Percentiles rank a stretch among this genome's conserved stretches.
Conservation (phyloP, 2,113 vertebrate genomes). For the Vimba vimba region DNA sequence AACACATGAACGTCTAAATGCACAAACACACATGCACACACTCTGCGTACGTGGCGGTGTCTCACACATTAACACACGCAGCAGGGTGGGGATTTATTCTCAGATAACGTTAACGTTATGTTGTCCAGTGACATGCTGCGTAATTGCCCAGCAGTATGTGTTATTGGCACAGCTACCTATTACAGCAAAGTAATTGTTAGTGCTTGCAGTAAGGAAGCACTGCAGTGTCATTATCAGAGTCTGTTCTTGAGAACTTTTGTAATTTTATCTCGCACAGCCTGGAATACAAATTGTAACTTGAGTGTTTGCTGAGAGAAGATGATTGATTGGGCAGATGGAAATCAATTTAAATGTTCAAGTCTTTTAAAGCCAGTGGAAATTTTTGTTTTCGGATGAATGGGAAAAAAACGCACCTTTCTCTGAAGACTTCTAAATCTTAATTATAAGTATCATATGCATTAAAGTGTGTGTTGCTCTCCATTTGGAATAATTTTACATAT, state of each 20-base stretch:
- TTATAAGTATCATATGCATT: background rate
- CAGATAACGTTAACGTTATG: slow-evolving; percentile 33
- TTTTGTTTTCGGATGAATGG: background rate
- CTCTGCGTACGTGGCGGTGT: background rate
- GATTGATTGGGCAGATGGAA: background rate
- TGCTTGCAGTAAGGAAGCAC: background rate
- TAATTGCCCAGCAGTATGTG: slow-evolving; percentile 36
- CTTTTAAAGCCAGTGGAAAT: background rate
- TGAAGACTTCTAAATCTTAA: background rate
- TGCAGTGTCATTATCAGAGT: slow-evolving; percentile 16
- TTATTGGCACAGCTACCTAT: slow-evolving; percentile 39
- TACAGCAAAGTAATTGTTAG: slow-evolving; percentile 27
- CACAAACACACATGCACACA: slow-evolving; percentile 18
- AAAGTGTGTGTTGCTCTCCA: background rate
- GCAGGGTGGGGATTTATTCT: slow-evolving; percentile 37
- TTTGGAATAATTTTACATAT: background rate
- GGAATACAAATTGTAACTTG: slow-evolving; percentile 8
- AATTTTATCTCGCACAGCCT: slow-evolving; percentile 48
- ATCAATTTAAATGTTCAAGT: background rate
- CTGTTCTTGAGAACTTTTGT: slow-evolving; percentile 51
- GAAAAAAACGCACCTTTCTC: background rate
- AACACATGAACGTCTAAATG: background rate
- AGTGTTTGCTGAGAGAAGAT: background rate
- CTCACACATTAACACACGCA: slow-evolving; percentile 30
- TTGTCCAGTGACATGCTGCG: slow-evolving; percentile 21